Evolutionary conservation across 2,113 vertebrate genomes (phyloP).

Genomic region (Pristiophorus japonicus): DNA sequence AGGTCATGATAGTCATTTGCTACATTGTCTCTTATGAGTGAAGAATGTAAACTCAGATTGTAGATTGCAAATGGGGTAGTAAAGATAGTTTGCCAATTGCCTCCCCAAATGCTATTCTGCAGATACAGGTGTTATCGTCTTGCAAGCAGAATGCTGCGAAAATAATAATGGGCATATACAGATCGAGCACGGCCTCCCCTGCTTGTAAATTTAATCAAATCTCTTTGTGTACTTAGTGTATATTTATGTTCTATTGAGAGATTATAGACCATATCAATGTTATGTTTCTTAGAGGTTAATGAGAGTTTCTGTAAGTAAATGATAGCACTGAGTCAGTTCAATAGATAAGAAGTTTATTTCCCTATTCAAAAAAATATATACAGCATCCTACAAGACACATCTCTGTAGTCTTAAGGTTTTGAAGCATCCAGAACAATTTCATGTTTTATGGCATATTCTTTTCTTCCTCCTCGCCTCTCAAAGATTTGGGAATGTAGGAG

Average conservation of each 20-base stretch:
- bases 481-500: not conserved
- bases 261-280: not conserved
- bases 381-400: not conserved
- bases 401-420: too few species aligned
- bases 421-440: not conserved
- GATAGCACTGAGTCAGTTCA: not conserved
- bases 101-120: not conserved
- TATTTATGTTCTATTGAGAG: not conserved
- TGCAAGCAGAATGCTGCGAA: not conserved
- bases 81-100: not conserved
- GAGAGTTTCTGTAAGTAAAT: not conserved
- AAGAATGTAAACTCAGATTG: not conserved
- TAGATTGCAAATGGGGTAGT: not conserved
- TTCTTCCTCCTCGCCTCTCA: too few species aligned
- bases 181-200: not conserved
- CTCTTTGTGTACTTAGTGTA: not conserved
- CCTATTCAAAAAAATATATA: not conserved
- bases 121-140: not conserved
- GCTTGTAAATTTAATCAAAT: not conserved
- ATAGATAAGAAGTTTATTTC: not conserved
- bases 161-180: not conserved
- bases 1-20: not conserved
- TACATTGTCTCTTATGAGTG: not conserved
- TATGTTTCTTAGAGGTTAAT: not conserved
- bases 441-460: not conserved